Conservation (phyloP, 2,113 vertebrate genomes). For the Myiozetetes cayanensis region DNA sequence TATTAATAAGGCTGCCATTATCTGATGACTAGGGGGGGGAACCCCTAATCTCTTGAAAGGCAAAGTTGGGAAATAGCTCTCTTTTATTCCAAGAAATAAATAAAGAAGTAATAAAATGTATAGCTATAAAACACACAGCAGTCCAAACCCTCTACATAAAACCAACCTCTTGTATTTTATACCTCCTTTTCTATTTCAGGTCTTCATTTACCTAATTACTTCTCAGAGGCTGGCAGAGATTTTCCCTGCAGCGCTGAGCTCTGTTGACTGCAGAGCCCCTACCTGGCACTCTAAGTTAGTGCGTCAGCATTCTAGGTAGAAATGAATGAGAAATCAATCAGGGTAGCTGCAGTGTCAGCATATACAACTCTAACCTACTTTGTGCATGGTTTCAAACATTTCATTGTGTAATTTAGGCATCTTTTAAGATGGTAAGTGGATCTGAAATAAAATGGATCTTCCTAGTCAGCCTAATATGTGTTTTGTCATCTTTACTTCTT, state of each 20-base stretch:
- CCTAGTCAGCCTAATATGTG: not conserved
- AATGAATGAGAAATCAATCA: slow-evolving; percentile 87
- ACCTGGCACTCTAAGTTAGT: slow-evolving; percentile 73
- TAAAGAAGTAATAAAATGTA: not conserved
- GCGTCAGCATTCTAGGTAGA: slow-evolving; percentile 81
- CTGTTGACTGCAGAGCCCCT: slow-evolving; percentile 83
- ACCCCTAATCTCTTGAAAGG: not conserved
- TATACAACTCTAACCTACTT: slow-evolving; percentile 69
- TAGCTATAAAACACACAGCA: not conserved
- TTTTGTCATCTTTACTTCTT: slow-evolving; percentile 33
- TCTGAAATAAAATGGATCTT: slow-evolving; percentile 26
- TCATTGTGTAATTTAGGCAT: slow-evolving; percentile 38
- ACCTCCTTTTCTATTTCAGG: slow-evolving; percentile 47
- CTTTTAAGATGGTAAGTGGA: slow-evolving; percentile 77
- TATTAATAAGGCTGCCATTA: not conserved
- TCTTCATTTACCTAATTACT: slow-evolving; percentile 76
- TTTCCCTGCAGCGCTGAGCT: slow-evolving; percentile 74
- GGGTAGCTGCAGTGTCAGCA: slow-evolving; percentile 76
- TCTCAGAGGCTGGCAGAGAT: slow-evolving; percentile 66
- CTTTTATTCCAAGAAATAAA: not conserved
- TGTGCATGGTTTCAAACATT: slow-evolving; percentile 55
- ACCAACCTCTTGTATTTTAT: slow-evolving; percentile 1
- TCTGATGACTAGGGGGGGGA: not conserved
- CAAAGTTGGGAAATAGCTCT: not conserved
- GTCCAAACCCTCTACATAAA: not conserved